A percentile compares a stretch with the other conserved stretches of the same genome.
phyloP scores from a whole-genome alignment of 2,113 vertebrate species.

The Gnathonemus longibarbis region DNA sequence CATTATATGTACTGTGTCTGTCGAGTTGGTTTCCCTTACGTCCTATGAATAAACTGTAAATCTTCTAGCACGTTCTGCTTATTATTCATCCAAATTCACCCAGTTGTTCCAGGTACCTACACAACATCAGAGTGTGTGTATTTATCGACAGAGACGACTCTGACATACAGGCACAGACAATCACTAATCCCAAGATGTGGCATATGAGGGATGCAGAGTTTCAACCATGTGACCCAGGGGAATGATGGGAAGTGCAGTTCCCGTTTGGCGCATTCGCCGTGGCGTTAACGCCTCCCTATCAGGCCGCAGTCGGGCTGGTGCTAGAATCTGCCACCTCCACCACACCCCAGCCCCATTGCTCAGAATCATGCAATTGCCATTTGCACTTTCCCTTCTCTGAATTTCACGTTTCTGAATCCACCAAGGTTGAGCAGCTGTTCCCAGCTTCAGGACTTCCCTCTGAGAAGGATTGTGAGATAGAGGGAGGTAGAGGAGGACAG shows the following conservation, averaged over 20 bases:
- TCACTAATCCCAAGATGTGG: background rate
- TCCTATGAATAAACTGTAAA: no score
- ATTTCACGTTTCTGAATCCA: background rate
- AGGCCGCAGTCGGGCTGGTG: background rate
- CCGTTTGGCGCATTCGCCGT: background rate
- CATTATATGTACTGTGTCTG: background rate
- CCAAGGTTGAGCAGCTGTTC: background rate
- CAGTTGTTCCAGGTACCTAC: no score
- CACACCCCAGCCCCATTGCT: background rate
- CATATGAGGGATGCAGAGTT: background rate
- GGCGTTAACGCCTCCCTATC: background rate
- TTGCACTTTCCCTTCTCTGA: constrained; percentile 24
- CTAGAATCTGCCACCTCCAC: background rate
- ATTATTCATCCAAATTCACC: no score
- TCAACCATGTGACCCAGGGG: background rate
- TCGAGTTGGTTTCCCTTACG: no score
- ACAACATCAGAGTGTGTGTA: background rate
- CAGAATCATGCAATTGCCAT: constrained; percentile 9
- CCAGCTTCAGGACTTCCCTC: background rate
- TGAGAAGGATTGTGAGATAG: background rate
- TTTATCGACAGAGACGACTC: background rate
- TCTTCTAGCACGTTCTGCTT: no score
- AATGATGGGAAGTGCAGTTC: background rate
- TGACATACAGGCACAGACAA: background rate
- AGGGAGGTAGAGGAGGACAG: background rate